These are phyloP conservation scores for Drosophila subobscura DNA, from an alignment of 1,140 invertebrate genomes.

Conservation along the genomic window DNA sequence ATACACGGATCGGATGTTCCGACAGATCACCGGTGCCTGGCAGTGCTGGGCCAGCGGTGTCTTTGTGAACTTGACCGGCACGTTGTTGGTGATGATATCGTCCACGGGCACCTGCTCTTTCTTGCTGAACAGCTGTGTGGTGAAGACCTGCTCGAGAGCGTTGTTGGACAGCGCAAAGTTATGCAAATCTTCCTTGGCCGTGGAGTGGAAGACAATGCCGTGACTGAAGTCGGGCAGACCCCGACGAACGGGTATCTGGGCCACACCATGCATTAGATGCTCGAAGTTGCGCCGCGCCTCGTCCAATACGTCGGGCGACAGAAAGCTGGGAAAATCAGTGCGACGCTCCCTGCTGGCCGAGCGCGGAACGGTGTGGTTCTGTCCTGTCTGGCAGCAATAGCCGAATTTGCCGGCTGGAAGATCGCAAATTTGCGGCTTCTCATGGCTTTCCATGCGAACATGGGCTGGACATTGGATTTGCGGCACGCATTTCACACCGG, in stretches of 20 bases:
- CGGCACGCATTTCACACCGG: slow-evolving; percentile 84
- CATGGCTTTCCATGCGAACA: slow-evolving; percentile 81
- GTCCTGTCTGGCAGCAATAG: slow-evolving; percentile 86
- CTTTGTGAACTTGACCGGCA: slow-evolving; percentile 79
- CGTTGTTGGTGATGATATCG: slow-evolving; percentile 83
- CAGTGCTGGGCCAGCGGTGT: slow-evolving; percentile 83
- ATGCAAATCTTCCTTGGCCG: slow-evolving; percentile 67
- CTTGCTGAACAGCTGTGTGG: slow-evolving; percentile 84
- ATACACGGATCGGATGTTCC: slow-evolving; percentile 83
- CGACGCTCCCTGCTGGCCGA: slow-evolving; percentile 3
- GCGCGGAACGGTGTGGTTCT: slow-evolving; percentile 85
- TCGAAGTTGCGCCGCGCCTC: slow-evolving; percentile 64
- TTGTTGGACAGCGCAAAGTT: slow-evolving; percentile 82
- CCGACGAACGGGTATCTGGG: slow-evolving; percentile 57
- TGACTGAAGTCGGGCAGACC: slow-evolving; percentile 81
- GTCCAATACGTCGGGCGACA: slow-evolving; percentile 66
- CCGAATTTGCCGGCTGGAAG: slow-evolving; percentile 83
- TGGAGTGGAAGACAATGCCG: slow-evolving; percentile 75
- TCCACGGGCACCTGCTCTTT: slow-evolving; percentile 84
- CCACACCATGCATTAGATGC: slow-evolving; percentile 64
- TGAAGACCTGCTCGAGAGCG: slow-evolving; percentile 84
- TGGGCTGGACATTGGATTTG: slow-evolving; percentile 87
- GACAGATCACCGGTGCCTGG: slow-evolving; percentile 40
- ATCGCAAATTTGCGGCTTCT: slow-evolving; percentile 84
- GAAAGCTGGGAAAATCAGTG: slow-evolving; percentile 24